Base-by-base conservation (phyloP, 2,888 invertebrate species). In the Lithophane semibrunnea region DNA sequence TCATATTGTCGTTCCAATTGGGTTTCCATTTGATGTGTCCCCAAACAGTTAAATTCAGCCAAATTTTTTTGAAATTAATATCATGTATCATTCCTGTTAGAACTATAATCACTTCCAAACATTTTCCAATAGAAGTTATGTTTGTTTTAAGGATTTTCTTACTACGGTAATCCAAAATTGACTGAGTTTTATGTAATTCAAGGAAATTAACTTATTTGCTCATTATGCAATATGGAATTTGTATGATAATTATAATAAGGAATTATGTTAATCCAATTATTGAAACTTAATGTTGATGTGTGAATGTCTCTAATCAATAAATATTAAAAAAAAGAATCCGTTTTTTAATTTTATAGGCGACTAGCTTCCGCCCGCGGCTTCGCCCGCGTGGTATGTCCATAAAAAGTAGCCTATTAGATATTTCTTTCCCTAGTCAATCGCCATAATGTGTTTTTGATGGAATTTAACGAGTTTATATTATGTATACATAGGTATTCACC, bases 261-360 rank as follows among this genome's bases (percentile, higher is more conserved):
- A 92, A 91, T 91, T 92, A 93, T 93, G 92, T 93, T 94, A 94
- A 93, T 94, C 93, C 93, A 93, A 92, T 93, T 94, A 93, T 92
- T 93, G 91, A 92, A 93, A 91, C 92, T 94, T 92, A 94, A 95
- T 95, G 94, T 96, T 95, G 96, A 96, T 96, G 96, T 96, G 96
- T 96, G 96, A 96, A 96, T 96, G 96, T 96, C 96, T 96, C 96
- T 96, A 94, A 96, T 95, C 94, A 96, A 96, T 96, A 96, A 96
- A 96, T 93, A 93, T 93, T 92, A 89, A 94, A 95, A 93, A 29
- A 90, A 87, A 86, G 69, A 75, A 72, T 70, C 58, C 18, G 61
- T 21, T 64, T 76, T 75, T 88, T 82, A 18, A 79, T 37, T 37
- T 2, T 37, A 37, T 37, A 37, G 37, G 37, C 37, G 37, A 29